Percentiles rank a stretch among this genome's conserved stretches.
These are phyloP conservation scores for Anguilla anguilla DNA, from an alignment of 2,797 vertebrate species.

Conservation along the genomic window DNA sequence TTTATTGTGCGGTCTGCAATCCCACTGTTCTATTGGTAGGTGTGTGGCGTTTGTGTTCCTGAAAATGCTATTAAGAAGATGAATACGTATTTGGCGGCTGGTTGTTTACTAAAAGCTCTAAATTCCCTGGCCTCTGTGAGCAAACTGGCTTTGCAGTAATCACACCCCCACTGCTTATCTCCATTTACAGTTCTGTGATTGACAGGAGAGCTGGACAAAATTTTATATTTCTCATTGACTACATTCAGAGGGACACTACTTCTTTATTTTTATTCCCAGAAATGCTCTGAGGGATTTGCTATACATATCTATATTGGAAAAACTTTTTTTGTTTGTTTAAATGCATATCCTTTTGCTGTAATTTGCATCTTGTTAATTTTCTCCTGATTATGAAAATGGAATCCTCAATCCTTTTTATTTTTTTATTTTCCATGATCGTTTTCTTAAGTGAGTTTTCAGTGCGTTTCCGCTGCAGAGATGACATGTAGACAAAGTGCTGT, in stretches of 20 bases:
- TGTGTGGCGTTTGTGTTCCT: neutral
- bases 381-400: slow-evolving; percentile 53
- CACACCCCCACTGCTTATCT: slow-evolving; percentile 42
- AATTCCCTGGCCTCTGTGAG: slow-evolving; percentile 31
- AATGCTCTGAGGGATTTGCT: slow-evolving; percentile 58
- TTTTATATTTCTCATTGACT: slow-evolving; percentile 51
- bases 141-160: slow-evolving; percentile 42
- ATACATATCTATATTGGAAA: slow-evolving; percentile 55
- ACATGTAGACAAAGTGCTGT: slow-evolving; percentile 56
- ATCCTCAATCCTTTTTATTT: slow-evolving; percentile 42
- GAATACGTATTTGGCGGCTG: slow-evolving; percentile 11
- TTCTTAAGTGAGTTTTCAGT: slow-evolving; percentile 31
- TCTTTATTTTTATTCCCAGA: slow-evolving; percentile 32
- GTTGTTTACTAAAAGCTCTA: neutral
- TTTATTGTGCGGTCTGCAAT: neutral
- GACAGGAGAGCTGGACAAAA: neutral
- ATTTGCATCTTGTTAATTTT: slow-evolving; percentile 55
- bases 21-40: neutral
- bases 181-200: slow-evolving; percentile 35
- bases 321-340: slow-evolving; percentile 46
- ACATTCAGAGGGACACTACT: slow-evolving; percentile 54
- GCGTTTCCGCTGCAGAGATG: slow-evolving; percentile 61
- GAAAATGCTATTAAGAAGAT: neutral
- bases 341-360: slow-evolving; percentile 50
- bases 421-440: slow-evolving; percentile 13